Conservation (phyloP, 1,140 invertebrate genomes). For the Drosophila nigrodunni region DNA sequence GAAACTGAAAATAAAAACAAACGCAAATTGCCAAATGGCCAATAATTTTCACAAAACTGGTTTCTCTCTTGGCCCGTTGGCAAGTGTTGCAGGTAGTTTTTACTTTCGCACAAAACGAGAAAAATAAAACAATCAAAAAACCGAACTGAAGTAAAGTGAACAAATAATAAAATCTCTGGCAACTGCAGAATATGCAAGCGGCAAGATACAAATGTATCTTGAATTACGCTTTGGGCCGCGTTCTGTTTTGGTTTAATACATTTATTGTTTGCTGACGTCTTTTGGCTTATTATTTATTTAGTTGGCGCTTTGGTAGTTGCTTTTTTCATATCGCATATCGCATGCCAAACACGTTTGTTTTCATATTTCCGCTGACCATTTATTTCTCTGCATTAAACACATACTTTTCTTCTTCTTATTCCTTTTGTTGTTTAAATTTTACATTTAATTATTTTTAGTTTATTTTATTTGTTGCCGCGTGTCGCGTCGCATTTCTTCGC, state of each 20-base stretch:
- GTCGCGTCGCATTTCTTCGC: slow-evolving; percentile 77
- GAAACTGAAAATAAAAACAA: slow-evolving; percentile 20
- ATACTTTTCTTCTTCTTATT: slow-evolving; percentile 45
- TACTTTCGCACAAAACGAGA: slow-evolving; percentile 73
- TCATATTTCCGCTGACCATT: slow-evolving; percentile 74
- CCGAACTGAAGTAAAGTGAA: slow-evolving; percentile 7
- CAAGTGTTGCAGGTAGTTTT: slow-evolving; percentile 77
- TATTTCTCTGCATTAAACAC: slow-evolving; percentile 59
- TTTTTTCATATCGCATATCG: slow-evolving; percentile 45
- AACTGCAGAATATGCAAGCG: slow-evolving; percentile 53
- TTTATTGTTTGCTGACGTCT: slow-evolving; percentile 56
- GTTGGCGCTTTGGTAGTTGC: slow-evolving; percentile 51
- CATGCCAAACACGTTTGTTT: slow-evolving; percentile 76
- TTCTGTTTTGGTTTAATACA: slow-evolving; percentile 45
- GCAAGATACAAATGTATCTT: slow-evolving; percentile 74
- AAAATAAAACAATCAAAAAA: slow-evolving; percentile 26
- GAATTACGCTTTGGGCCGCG: slow-evolving; percentile 33
- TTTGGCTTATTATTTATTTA: slow-evolving; percentile 63
- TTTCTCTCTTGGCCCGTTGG: slow-evolving; percentile 55
- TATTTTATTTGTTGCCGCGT: slow-evolving; percentile 40
- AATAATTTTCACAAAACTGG: slow-evolving; percentile 82
- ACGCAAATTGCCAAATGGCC: slow-evolving; percentile 51
- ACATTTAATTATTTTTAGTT: slow-evolving; percentile 33
- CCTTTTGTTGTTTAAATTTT: slow-evolving; percentile 8
- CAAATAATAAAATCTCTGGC: slow-evolving; percentile 40